Conservation (phyloP, 2,113 vertebrate species). For the Ploceus nigricollis region DNA sequence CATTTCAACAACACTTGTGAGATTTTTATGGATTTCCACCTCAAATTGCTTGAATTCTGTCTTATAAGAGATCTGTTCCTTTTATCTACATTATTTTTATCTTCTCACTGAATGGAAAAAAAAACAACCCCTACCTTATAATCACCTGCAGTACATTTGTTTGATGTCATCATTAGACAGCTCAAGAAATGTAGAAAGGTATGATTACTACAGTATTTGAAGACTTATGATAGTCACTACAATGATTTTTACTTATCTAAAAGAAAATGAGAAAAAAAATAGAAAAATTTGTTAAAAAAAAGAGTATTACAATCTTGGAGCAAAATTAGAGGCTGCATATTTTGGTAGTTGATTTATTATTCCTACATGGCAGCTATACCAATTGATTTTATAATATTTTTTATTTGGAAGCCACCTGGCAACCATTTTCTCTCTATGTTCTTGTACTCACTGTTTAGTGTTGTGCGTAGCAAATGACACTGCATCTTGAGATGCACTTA, state of each 20-base stretch:
- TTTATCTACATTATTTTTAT: slow-evolving; percentile 57
- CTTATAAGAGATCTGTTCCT: slow-evolving; percentile 12
- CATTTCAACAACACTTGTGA: not conserved
- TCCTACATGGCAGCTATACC: not conserved
- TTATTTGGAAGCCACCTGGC: not conserved
- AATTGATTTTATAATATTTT: not conserved
- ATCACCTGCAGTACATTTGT: slow-evolving; percentile 29
- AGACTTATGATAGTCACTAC: not conserved
- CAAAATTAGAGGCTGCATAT: not conserved
- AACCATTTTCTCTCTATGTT: not conserved
- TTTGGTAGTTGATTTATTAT: not conserved
- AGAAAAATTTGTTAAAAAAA: not conserved
- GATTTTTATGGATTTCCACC: slow-evolving; percentile 12
- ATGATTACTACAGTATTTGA: slow-evolving; percentile 6
- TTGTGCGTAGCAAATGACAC: not conserved
- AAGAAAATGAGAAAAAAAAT: not conserved
- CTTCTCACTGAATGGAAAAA: not conserved
- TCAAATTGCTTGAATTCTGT: slow-evolving; percentile 29
- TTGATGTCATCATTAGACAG: slow-evolving; percentile 43
- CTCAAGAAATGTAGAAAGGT: not conserved
- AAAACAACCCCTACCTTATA: not conserved
- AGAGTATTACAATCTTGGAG: not conserved
- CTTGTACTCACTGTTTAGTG: not conserved
- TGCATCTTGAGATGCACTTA: not conserved
- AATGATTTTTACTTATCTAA: not conserved